These are phyloP conservation scores for Poeciliopsis paucimaculata DNA, from an alignment of 2,797 vertebrate genomes.

Conservation along the genomic window DNA sequence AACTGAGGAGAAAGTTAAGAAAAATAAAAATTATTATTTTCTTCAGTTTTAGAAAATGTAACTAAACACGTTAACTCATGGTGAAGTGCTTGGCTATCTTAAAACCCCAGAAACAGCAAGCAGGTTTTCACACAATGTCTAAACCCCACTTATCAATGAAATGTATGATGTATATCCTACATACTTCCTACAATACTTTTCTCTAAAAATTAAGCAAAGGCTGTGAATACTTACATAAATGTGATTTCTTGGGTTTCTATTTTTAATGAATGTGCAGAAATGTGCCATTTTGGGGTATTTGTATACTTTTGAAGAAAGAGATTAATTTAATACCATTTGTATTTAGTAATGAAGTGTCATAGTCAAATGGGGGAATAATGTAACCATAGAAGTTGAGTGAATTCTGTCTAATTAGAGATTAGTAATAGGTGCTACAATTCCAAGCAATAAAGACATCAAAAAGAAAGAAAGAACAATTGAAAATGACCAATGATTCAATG, in stretches of 20 bases:
- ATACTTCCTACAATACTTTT: not conserved
- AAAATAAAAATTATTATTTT: not conserved
- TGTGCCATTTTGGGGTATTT: no score
- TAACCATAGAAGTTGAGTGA: not conserved
- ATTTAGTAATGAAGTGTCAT: not conserved
- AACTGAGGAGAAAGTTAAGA: slow-evolving; percentile 31
- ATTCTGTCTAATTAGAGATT: not conserved
- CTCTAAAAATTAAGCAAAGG: not conserved
- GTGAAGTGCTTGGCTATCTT: not conserved
- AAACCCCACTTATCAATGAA: not conserved
- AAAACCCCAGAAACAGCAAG: not conserved
- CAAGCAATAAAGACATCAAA: not conserved
- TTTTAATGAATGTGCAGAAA: no score
- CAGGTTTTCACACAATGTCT: not conserved
- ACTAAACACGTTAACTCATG: not conserved
- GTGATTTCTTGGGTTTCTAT: no score
- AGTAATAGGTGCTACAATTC: not conserved
- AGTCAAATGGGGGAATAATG: not conserved
- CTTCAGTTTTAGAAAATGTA: not conserved
- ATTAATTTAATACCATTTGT: no score
- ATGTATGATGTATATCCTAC: not conserved
- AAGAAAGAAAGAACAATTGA: not conserved
- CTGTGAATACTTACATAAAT: no score
- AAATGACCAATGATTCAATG: not conserved
- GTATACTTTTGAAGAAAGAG: no score